Percentiles rank a stretch among this genome's conserved stretches.
Conservation (phyloP, 2,888 invertebrate species). For the Pycnomerus fuliginosus region DNA sequence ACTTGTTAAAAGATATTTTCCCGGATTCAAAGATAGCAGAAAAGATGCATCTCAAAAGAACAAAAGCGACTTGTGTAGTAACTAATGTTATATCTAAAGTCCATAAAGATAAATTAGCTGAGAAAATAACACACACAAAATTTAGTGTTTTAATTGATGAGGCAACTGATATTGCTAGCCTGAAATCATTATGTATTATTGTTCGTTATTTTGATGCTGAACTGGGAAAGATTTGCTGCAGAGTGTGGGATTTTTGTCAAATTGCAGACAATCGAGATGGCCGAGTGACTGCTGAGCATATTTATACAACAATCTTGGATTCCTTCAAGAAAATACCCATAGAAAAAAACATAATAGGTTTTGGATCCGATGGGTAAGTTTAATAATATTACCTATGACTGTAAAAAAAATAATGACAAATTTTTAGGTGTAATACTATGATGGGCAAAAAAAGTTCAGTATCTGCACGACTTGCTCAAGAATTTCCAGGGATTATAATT, state of each 20-base stretch:
- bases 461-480: slow-evolving; percentile 14
- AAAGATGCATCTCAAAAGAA: slow-evolving; percentile 7
- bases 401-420: no score
- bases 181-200: slow-evolving; percentile 33
- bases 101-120: slow-evolving; percentile 6
- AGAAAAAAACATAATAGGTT: slow-evolving; percentile 20
- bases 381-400: no score
- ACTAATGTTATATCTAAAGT: slow-evolving; percentile 12
- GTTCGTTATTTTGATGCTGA: slow-evolving; percentile 32
- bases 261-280: neutral
- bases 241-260: neutral
- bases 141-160: slow-evolving; percentile 32
- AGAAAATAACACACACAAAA: slow-evolving; percentile 4
- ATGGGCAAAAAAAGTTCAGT: slow-evolving; percentile 21
- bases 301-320: neutral
- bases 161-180: slow-evolving; percentile 35
- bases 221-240: neutral
- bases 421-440: slow-evolving; percentile 24
- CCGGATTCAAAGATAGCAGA: slow-evolving; percentile 14
- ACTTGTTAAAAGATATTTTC: slow-evolving; percentile 4
- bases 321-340: neutral
- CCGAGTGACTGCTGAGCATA: neutral
- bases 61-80: slow-evolving; percentile 8
- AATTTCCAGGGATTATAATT: slow-evolving; percentile 19
- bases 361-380: slow-evolving; percentile 27